Evolutionary conservation across 2,888 invertebrate species (phyloP).

Genomic region (Lepidonotus clava): DNA sequence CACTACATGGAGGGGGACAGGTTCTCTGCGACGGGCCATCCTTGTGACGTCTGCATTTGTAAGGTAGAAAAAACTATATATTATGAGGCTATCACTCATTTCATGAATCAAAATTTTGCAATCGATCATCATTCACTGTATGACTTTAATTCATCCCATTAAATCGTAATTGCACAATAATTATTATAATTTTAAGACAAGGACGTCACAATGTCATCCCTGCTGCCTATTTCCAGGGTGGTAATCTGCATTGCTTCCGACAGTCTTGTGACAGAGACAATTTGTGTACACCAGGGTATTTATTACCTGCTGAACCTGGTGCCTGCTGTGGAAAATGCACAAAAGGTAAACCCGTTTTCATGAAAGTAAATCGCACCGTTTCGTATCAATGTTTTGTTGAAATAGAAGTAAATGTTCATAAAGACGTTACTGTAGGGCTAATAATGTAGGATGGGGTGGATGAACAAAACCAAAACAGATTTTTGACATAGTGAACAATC

Average conservation of each 20-base stretch:
- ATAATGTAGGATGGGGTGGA: too few relatives aligned
- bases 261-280: background rate
- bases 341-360: background rate
- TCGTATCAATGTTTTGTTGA: too few relatives aligned
- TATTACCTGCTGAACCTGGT: background rate
- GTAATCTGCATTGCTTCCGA: background rate
- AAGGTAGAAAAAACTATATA: constrained; percentile 60
- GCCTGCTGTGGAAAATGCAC: constrained; percentile 30
- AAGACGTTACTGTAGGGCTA: too few relatives aligned
- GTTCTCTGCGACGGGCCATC: constrained; percentile 70
- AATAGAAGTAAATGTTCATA: too few relatives aligned
- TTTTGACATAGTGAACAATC: too few relatives aligned
- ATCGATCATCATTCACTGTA: background rate
- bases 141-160: background rate
- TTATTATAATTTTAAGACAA: background rate
- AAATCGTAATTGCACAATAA: background rate
- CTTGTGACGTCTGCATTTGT: constrained; percentile 72
- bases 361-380: too few relatives aligned
- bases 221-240: background rate
- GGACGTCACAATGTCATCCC: constrained; percentile 15
- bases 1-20: constrained; percentile 68
- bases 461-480: too few relatives aligned
- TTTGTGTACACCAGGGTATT: background rate
- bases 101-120: background rate
- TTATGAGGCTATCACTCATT: background rate